A percentile compares a stretch with the other conserved stretches of the same genome.
These are phyloP conservation scores for Plagodis dolabraria DNA, from an alignment of 2,888 invertebrate genomes.

Conservation along the genomic window DNA sequence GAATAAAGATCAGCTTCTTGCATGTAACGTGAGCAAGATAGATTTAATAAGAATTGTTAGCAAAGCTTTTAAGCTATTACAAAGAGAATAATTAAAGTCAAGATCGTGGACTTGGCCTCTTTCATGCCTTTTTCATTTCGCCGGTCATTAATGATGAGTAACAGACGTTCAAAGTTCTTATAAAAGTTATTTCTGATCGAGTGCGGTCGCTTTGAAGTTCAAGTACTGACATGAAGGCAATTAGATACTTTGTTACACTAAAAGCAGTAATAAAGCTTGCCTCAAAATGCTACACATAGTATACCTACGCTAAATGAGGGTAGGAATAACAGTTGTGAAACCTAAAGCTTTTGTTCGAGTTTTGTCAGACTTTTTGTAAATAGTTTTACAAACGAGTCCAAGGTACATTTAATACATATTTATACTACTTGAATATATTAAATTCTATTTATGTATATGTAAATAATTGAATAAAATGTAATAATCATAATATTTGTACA, in stretches of 20 bases:
- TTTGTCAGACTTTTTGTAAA: too few relatives aligned
- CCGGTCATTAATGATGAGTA: slow-evolving; percentile 16
- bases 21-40: too few relatives aligned
- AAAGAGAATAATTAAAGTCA: neutral
- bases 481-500: too few relatives aligned
- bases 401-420: too few relatives aligned
- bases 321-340: too few relatives aligned
- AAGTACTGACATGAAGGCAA: slow-evolving; percentile 23
- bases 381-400: too few relatives aligned
- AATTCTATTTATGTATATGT: too few relatives aligned
- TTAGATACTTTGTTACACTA: slow-evolving; percentile 9
- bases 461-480: too few relatives aligned
- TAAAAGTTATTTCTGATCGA: slow-evolving; percentile 18
- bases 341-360: too few relatives aligned
- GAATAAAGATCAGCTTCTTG: too few relatives aligned
- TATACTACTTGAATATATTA: too few relatives aligned
- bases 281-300: neutral
- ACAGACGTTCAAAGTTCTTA: slow-evolving; percentile 12
- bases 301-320: neutral
- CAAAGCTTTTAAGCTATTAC: neutral
- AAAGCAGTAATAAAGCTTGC: slow-evolving; percentile 10
- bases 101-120: neutral
- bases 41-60: too few relatives aligned
- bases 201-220: slow-evolving; percentile 33
- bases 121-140: neutral